Evolutionary conservation across 2,888 invertebrate genomes (phyloP), one percentile per base, ranked within the genome.

Genomic region (Amblyteles armatorius): DNA sequence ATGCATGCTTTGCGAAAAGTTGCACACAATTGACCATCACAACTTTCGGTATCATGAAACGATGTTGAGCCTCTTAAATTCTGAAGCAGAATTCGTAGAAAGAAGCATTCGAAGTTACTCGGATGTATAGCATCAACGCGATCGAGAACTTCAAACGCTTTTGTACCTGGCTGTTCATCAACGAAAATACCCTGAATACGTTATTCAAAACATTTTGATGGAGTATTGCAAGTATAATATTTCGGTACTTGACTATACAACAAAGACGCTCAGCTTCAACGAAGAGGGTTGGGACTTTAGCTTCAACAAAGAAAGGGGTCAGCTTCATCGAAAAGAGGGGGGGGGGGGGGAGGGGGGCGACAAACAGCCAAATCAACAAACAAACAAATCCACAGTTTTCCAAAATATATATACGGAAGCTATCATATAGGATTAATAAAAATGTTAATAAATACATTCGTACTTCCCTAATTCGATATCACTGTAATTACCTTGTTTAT

Each of bases 221-320:
- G 11, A 26, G 9, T 22, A 50, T 79, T 83, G 86, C 85, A 88
- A n/a, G 86, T 87, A 79, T 84, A 88, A 65, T 88, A 89, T 13
- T 48, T 63, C 29, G 89, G 88, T 16, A 91, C 82, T 44, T 89
- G 33, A 40, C 71, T 77, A 84, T 93, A 92, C 16, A 92, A 83
- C 73, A 92, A 83, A 36, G 36, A 36, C 6, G 5, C 36, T 36
- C 5, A 36, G 36, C 36, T 36, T 36, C 5, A 36, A 0, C 5
- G 7, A 6, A 36, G 5, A 36, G 7, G 22, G 22, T 22, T 22
- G 22, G 22, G 22, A 22, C 0, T 0, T 22, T 22, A 22, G 22
- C 22, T 22, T 22, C 22, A 22, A 0, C 22, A 22, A 22, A 22
- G 22, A 22, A 22, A 22, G 22, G 22, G 22, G 22, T 22, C 22